These are phyloP conservation scores for Brevimyrus niger DNA, from an alignment of 2,113 vertebrate genomes.

Conservation along the genomic window DNA sequence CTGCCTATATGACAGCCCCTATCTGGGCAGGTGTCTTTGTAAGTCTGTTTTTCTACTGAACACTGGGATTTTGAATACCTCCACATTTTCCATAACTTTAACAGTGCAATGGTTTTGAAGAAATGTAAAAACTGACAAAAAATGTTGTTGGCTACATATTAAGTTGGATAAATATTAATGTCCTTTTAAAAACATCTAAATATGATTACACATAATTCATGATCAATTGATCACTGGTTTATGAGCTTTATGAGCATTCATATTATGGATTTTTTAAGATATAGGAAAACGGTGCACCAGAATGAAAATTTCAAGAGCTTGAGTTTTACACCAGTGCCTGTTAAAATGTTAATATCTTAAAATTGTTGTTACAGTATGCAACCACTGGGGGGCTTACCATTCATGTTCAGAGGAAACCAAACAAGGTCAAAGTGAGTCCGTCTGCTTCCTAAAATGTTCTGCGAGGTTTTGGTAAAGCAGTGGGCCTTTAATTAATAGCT, in stretches of 20 bases:
- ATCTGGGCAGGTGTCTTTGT: constrained; percentile 55
- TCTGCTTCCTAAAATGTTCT: neutral
- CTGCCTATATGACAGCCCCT: constrained; percentile 48
- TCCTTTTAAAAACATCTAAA: neutral
- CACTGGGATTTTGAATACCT: neutral
- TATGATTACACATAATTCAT: neutral
- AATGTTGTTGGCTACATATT: neutral
- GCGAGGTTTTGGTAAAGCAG: neutral
- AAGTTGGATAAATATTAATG: neutral
- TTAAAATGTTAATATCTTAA: neutral
- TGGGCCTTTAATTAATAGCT: neutral
- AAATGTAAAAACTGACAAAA: neutral
- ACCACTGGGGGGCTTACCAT: constrained; percentile 49
- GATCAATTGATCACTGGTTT: neutral
- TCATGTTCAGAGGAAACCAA: constrained; percentile 51
- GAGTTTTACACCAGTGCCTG: neutral
- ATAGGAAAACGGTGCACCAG: neutral
- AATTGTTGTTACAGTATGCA: constrained; percentile 50
- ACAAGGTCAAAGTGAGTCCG: constrained; percentile 46
- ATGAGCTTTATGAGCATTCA: neutral
- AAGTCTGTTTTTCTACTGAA: constrained; percentile 31
- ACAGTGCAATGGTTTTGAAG: neutral
- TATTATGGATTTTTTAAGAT: neutral
- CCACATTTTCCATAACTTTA: neutral
- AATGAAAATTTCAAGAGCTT: neutral